phyloP scores from a whole-genome alignment of 2,888 invertebrate species.

The Cerastis rubricosa region DNA sequence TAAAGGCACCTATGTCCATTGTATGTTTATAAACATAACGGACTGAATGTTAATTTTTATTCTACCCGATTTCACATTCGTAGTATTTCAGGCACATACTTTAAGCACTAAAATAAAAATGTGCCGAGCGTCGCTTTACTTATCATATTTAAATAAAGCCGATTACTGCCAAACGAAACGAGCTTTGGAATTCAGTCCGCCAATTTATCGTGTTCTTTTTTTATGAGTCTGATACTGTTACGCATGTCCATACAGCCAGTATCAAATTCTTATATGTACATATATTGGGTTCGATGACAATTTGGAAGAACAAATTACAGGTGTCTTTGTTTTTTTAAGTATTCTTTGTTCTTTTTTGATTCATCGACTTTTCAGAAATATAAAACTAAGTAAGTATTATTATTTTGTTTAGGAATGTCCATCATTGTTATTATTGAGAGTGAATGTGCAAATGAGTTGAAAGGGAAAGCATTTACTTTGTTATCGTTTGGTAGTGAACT shows the following conservation, averaged over 20 bases:
- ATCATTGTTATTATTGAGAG: conserved; percentile 32
- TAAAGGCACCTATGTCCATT: conserved; percentile 32
- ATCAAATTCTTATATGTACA: conserved; percentile 29
- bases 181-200: conserved; percentile 51
- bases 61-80: conserved; percentile 35
- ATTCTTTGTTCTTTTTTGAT: conserved; percentile 6
- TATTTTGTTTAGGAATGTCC: background rate
- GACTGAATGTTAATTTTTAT: conserved; percentile 56
- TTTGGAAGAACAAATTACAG: conserved; percentile 7
- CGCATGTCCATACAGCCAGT: conserved; percentile 13
- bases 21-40: conserved; percentile 43
- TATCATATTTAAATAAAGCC: conserved; percentile 61
- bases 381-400: background rate
- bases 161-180: conserved; percentile 57
- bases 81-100: conserved; percentile 55
- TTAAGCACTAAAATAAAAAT: conserved; percentile 48
- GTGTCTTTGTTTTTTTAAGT: background rate
- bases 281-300: conserved; percentile 12
- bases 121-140: conserved; percentile 38
- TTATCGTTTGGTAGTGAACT: conserved; percentile 28
- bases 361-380: background rate
- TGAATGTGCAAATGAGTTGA: conserved; percentile 47
- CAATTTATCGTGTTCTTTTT: conserved; percentile 45
- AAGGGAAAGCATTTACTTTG: conserved; percentile 48
- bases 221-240: conserved; percentile 34